Evolutionary conservation across 2,113 vertebrate genomes (phyloP), one percentile per base, ranked within the genome.

Genomic region (Montifringilla adamsi): DNA sequence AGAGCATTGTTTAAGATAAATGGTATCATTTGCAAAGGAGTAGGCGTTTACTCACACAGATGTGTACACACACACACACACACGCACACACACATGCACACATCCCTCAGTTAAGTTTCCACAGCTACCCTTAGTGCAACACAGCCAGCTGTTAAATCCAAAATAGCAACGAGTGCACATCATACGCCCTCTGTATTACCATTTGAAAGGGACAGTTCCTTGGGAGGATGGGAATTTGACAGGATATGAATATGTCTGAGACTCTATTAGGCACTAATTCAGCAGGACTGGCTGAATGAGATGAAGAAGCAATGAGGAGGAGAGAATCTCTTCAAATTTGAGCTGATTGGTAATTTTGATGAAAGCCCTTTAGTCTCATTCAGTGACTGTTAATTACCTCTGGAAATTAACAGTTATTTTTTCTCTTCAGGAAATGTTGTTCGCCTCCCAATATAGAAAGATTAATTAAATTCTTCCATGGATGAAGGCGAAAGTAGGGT

Each of bases 231-330:
- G 92, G 84, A 92, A 90, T 96, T 91, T 96, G 96, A 96, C 93
- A 97, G 94, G 92, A 95, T 97, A 97, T 96, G 96, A 96, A 96
- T 97, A 94, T 96, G 92, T 96, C 93, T 96, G 95, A 96, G 90
- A 75, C 85, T 94, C 95, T 95, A 96, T 96, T 95, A 97, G 95
- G 93, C 89, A 92, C 89, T 97, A 96, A 95, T 96, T 97, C 95
- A 96, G 82, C 79, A 74, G 96, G 85, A 73, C 92, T 90, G 92
- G 47, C 93, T 96, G 95, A 94, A 97, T 92, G 73, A 95, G 93
- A 96, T 90, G 96, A 93, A 95, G 94, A 87, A 94, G 96, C 88
- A 96, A 95, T 87, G 94, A 96, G 92, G 89, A 97, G 90, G 90
- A 94, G 93, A 97, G 93, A 96, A 96, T 96, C 94, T 96, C 94